phyloP scores from a whole-genome alignment of 2,113 vertebrate genomes.

The Nesogale talazaci region DNA sequence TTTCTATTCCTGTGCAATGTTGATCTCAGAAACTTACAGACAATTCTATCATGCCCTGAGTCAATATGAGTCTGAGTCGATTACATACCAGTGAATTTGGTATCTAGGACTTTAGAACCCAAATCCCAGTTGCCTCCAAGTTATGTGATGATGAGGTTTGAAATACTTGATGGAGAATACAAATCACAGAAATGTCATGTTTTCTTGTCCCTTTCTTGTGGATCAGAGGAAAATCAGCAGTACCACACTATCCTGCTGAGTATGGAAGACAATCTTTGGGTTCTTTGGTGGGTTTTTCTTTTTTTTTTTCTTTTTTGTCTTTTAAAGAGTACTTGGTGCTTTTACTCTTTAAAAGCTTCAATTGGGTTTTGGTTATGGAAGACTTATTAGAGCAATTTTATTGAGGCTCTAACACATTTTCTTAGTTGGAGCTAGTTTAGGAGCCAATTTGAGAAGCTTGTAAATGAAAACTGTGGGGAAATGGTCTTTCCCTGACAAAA shows the following conservation, averaged over 20 bases:
- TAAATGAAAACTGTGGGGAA: slow-evolving; percentile 82
- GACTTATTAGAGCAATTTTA: slow-evolving; percentile 87
- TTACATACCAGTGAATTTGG: not conserved
- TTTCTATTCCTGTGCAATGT: too few relatives aligned
- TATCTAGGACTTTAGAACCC: not conserved
- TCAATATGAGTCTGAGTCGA: too few relatives aligned
- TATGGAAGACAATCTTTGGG: slow-evolving; percentile 67
- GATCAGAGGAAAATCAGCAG: slow-evolving; percentile 72
- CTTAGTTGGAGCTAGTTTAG: slow-evolving; percentile 87
- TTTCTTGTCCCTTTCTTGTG: slow-evolving; percentile 59
- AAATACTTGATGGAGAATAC: slow-evolving; percentile 60
- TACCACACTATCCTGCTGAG: slow-evolving; percentile 66
- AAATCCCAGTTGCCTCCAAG: slow-evolving; percentile 54
- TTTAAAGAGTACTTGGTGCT: slow-evolving; percentile 81
- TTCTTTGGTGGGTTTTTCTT: too few relatives aligned
- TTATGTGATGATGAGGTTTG: slow-evolving; percentile 17
- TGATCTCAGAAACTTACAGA: too few relatives aligned
- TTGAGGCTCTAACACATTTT: slow-evolving; percentile 86
- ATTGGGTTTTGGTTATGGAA: slow-evolving; percentile 83
- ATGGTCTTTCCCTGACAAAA: slow-evolving; percentile 79
- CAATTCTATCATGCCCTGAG: too few relatives aligned
- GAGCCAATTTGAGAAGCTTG: slow-evolving; percentile 85
- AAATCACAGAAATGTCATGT: slow-evolving; percentile 61
- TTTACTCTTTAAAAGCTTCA: slow-evolving; percentile 82
- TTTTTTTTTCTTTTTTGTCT: slow-evolving; percentile 72